Base-by-base conservation (phyloP, 1,140 invertebrate genomes). In the Lasioglossum albipes region DNA sequence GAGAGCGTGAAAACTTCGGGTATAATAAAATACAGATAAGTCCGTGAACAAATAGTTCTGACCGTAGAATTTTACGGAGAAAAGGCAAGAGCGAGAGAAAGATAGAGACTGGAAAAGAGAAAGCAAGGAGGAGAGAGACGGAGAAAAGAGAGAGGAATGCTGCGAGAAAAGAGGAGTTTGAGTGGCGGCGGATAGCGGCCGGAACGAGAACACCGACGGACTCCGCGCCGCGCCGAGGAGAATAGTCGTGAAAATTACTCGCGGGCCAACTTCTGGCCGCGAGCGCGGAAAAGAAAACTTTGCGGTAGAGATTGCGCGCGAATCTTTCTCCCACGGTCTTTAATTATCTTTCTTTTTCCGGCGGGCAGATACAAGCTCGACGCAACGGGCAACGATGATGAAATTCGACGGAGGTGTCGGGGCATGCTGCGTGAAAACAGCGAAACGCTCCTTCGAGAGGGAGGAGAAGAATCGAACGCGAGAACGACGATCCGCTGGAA, bases 21-120 rank as follows among this genome's bases (percentile, higher is more conserved):
- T 87, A 87, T 87, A 87, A 87, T 87, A 87, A 87, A 87, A 87
- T 87, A 87, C 86, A 87, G 86, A 87, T 87, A 87, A 87, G 85
- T 87, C 78, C 85, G 79, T 79, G 86, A 87, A 87, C 86, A 87
- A 87, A 87, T 87, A 87, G 86, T 79, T 68, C 82, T 86, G 74
- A 75, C 85, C 65, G 86, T 75, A 75, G 75, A 75, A 79, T 87
- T 86, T 87, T 70, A 81, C 75, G 75, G 84, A 59, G 61, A 31
- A 31, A 42, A 72, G 61, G 36, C 54, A 36, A 42, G 64, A 20
- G 13, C 42, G 13, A 16, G 62, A 62, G 22, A 62, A 5, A 27
- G 27, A 13, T 2, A 10, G 59, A 3, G 10, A 3, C 52, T 31
- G 10, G 12, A 13, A 49, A 13, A 49, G 45, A 49, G 45, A 49